Conservation (phyloP, 2,888 invertebrate genomes). For the Lymantria monacha region DNA sequence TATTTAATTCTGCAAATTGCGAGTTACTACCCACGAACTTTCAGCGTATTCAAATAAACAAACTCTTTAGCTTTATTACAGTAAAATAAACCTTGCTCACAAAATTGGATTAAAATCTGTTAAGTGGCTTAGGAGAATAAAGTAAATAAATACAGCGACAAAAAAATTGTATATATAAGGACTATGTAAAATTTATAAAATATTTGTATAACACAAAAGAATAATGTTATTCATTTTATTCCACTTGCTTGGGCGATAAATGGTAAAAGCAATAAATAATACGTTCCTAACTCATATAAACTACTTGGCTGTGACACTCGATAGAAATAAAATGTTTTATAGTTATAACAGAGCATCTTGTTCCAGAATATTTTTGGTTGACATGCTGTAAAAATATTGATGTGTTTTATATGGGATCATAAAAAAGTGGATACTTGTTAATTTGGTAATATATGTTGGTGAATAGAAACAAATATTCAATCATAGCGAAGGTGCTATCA, state of each 20-base stretch:
- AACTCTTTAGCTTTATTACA: no score
- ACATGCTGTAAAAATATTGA: slow-evolving; percentile 17
- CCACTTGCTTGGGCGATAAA: slow-evolving; percentile 29
- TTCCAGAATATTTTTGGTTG: slow-evolving; percentile 23
- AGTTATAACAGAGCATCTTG: slow-evolving; percentile 26
- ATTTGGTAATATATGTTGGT: background rate
- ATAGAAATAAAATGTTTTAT: slow-evolving; percentile 39
- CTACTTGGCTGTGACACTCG: slow-evolving; percentile 30
- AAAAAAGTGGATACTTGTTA: background rate
- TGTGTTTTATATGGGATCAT: slow-evolving; percentile 4
- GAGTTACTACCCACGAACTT: no score
- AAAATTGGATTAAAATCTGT: no score
- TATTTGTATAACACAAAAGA: slow-evolving; percentile 1
- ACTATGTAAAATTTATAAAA: background rate
- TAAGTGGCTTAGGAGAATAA: no score
- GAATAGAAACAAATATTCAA: no score
- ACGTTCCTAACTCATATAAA: slow-evolving; percentile 32
- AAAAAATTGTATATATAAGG: background rate
- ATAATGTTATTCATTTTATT: slow-evolving; percentile 25
- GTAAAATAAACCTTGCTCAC: no score
- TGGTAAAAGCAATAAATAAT: slow-evolving; percentile 28
- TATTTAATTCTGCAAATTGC: no score
- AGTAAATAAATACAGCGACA: background rate
- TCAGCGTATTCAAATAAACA: no score
- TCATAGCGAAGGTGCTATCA: no score